Conservation (phyloP, 2,888 invertebrate genomes). For the Conchocele bisecta region DNA sequence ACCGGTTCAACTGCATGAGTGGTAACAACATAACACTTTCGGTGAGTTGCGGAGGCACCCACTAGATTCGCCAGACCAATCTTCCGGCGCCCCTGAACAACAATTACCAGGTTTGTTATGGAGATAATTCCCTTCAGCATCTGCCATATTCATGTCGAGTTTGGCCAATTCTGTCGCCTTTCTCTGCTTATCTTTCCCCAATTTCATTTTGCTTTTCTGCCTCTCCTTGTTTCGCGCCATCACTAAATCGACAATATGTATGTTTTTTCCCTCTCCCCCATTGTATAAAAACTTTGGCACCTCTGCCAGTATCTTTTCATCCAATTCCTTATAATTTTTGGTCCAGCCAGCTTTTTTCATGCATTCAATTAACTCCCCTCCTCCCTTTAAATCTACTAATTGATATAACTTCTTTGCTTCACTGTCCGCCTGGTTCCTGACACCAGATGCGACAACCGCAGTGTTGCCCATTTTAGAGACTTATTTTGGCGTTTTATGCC, state of each 20-base stretch:
- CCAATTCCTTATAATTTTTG: constrained; percentile 87
- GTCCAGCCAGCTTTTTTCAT: constrained; percentile 78
- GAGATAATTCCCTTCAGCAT: constrained; percentile 67
- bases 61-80: too few species aligned
- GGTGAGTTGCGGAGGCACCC: too few species aligned
- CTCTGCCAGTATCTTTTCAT: constrained; percentile 95
- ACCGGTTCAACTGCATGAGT: too few species aligned
- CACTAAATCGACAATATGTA: constrained; percentile 94
- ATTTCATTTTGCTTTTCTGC: constrained; percentile 57
- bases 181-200: constrained; percentile 65
- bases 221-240: constrained; percentile 84
- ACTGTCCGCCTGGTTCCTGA: constrained; percentile 93
- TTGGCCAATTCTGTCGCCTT: constrained; percentile 72
- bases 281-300: constrained; percentile 94
- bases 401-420: constrained; percentile 87
- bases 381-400: constrained; percentile 95
- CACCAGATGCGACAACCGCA: constrained; percentile 89
- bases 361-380: constrained; percentile 84
- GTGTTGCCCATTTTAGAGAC: constrained; percentile 71
- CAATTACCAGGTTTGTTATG: constrained; percentile 67
- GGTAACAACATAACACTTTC: too few species aligned
- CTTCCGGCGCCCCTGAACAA: too few species aligned
- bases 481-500: not conserved
- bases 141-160: constrained; percentile 73
- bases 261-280: constrained; percentile 94